Percentiles rank a stretch among this genome's conserved stretches.
phyloP scores from a whole-genome alignment of 2,113 vertebrate species.

The Oxyura jamaicensis region DNA sequence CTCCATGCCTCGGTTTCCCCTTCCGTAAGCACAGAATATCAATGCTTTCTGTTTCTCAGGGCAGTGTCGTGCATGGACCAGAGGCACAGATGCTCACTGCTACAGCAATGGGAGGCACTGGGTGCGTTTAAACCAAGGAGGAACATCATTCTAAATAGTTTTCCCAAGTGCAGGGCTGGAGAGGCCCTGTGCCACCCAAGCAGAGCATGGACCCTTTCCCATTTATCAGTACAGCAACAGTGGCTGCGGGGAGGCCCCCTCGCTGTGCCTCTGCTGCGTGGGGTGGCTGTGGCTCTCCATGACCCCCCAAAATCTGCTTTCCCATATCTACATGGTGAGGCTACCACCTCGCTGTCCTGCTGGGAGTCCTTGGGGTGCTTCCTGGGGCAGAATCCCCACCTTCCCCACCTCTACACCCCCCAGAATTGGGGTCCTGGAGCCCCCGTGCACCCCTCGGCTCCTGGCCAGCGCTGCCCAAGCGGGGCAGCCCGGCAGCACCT shows the following conservation, averaged over 20 bases:
- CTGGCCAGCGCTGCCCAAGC: neutral
- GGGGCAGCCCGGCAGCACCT: neutral
- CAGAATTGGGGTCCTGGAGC: accelerated
- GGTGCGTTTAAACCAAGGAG: accelerated
- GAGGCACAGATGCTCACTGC: accelerated
- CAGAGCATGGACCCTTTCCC: accelerated
- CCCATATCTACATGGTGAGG: neutral
- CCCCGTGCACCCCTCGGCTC: accelerated
- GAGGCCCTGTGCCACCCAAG: accelerated
- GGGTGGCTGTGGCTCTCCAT: accelerated
- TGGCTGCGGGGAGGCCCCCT: accelerated
- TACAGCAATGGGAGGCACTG: accelerated
- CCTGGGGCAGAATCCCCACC: accelerated
- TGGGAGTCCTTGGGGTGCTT: accelerated
- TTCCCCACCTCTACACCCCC: neutral
- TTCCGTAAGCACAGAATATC: accelerated
- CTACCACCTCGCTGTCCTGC: too few species aligned
- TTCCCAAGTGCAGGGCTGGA: neutral
- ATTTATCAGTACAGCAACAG: neutral
- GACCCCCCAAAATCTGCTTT: neutral
- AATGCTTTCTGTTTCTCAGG: neutral
- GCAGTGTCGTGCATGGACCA: accelerated
- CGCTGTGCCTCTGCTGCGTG: neutral
- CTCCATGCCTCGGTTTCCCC: neutral
- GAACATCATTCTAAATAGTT: neutral